phyloP scores from a whole-genome alignment of 1,140 invertebrate species.

The Dendrolimus kikuchii region DNA sequence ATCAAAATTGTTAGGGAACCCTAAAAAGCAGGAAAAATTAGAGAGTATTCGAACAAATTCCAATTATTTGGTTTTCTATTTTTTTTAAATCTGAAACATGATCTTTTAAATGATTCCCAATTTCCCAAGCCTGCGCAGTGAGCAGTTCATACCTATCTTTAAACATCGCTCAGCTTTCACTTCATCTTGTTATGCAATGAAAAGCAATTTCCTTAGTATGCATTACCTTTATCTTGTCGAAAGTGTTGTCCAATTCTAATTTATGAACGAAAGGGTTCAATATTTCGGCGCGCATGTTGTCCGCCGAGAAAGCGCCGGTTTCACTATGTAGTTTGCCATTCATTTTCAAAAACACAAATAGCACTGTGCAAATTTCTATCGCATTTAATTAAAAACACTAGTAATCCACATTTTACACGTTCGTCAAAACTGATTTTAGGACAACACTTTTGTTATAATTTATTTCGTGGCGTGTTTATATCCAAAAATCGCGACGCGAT shows the following conservation, averaged over 20 bases:
- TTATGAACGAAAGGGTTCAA: constrained; percentile 90
- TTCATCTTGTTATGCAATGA: constrained; percentile 12
- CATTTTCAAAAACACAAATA: constrained; percentile 50
- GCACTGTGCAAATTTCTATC: constrained; percentile 17
- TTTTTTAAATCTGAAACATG: no score
- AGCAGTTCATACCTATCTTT: constrained; percentile 3
- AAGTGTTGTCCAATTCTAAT: constrained; percentile 85
- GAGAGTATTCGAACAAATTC: no score
- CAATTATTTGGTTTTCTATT: no score
- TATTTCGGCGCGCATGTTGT: constrained; percentile 70
- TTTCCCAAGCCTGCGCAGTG: constrained; percentile 19
- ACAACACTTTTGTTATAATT: constrained; percentile 22
- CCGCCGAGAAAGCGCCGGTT: constrained; percentile 63
- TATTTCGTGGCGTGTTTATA: constrained; percentile 22
- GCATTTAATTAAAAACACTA: constrained; percentile 29
- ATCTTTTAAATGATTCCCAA: no score
- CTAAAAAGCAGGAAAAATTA: no score
- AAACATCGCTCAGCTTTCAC: constrained; percentile 10
- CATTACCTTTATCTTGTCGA: constrained; percentile 88
- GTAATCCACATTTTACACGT: constrained; percentile 21
- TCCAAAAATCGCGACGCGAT: constrained; percentile 15
- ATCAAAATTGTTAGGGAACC: no score
- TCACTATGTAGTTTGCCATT: constrained; percentile 69
- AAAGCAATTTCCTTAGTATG: constrained; percentile 1
- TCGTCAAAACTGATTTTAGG: constrained; percentile 7